Evolutionary conservation across 1,140 invertebrate species (phyloP).

Genomic region (Megalopta genalis): DNA sequence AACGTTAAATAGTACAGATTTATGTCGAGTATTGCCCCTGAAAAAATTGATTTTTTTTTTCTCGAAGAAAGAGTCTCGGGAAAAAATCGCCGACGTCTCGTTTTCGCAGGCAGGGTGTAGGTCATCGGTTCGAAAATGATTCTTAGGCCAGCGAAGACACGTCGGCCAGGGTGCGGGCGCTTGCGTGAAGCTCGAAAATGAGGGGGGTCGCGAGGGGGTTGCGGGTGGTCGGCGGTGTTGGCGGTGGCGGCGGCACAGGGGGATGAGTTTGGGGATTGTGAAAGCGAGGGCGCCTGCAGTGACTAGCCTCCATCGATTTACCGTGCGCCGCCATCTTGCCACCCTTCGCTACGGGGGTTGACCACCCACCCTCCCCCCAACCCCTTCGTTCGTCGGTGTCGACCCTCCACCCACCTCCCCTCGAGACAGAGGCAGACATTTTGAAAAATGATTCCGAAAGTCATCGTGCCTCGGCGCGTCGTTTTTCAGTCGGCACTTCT

Average conservation of each 20-base stretch:
- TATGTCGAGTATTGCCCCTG: background rate
- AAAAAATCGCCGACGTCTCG: background rate
- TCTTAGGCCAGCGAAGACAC: slow-evolving; percentile 67
- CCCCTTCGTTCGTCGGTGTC: slow-evolving; percentile 39
- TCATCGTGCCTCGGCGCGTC: slow-evolving; percentile 66
- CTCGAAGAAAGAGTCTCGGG: background rate
- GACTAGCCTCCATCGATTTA: slow-evolving; percentile 79
- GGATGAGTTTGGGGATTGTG: slow-evolving; percentile 67
- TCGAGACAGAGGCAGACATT: slow-evolving; percentile 73
- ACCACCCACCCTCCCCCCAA: slow-evolving; percentile 54
- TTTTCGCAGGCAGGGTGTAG: slow-evolving; percentile 18
- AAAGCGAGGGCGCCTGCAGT: slow-evolving; percentile 75
- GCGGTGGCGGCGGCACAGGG: slow-evolving; percentile 53
- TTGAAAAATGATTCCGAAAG: slow-evolving; percentile 78
- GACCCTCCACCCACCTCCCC: slow-evolving; percentile 45
- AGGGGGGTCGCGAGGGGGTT: slow-evolving; percentile 60
- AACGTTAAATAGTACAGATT: too few relatives aligned
- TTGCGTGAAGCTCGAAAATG: slow-evolving; percentile 77
- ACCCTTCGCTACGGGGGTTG: slow-evolving; percentile 71
- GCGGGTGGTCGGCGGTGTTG: slow-evolving; percentile 26
- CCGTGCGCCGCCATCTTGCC: slow-evolving; percentile 78
- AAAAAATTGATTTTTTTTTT: background rate
- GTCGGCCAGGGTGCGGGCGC: slow-evolving; percentile 62
- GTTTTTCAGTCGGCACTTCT: slow-evolving; percentile 55
- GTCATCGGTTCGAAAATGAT: slow-evolving; percentile 58